Conservation (phyloP, 2,797 vertebrate genomes). For the Sparus aurata region DNA sequence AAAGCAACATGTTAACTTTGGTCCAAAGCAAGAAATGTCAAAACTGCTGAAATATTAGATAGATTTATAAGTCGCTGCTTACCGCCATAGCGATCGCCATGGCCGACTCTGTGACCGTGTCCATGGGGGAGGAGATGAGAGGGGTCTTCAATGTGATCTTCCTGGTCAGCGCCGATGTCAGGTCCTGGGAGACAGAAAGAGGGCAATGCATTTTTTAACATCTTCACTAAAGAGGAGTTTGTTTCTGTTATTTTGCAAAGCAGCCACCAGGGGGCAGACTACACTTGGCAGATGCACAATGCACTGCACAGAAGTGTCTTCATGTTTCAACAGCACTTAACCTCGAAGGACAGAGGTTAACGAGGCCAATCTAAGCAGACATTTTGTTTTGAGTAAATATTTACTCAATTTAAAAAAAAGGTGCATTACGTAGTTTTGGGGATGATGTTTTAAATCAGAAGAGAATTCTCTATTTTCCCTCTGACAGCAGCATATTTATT, state of each 20-base stretch:
- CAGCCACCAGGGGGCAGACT: slow-evolving; percentile 71
- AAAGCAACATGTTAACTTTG: not conserved
- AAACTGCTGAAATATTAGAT: no score
- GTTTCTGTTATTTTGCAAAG: not conserved
- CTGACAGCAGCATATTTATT: no score
- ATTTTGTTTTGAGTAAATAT: not conserved
- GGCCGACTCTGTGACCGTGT: slow-evolving; percentile 94
- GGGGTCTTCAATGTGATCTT: slow-evolving; percentile 95
- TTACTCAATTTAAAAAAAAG: not conserved
- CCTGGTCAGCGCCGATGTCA: slow-evolving; percentile 94
- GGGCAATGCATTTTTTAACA: not conserved
- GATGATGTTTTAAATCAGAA: no score
- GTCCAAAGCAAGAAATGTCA: not conserved
- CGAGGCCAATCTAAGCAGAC: not conserved
- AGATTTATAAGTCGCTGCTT: slow-evolving; percentile 54
- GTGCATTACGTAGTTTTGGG: no score
- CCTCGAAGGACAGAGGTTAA: not conserved
- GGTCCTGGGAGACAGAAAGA: slow-evolving; percentile 81
- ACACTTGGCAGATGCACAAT: not conserved
- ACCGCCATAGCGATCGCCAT: slow-evolving; percentile 98
- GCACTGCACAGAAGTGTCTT: not conserved
- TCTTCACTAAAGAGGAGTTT: no score
- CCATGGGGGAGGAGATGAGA: slow-evolving; percentile 96
- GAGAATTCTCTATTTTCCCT: no score
- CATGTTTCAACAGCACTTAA: not conserved